phyloP scores from a whole-genome alignment of 2,797 vertebrate genomes.

The Erpetoichthys calabaricus region DNA sequence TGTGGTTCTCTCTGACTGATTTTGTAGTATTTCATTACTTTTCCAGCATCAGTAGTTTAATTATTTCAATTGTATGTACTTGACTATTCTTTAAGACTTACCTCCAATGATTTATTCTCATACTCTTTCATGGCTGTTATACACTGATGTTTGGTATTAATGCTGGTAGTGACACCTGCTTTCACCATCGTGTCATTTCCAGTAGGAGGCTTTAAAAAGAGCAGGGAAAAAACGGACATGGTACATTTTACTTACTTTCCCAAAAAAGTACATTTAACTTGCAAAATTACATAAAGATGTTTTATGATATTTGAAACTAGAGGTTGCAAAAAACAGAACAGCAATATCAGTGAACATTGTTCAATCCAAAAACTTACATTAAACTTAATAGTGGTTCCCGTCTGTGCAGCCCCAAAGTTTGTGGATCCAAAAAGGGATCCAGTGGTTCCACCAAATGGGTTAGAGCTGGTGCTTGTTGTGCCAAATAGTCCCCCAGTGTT shows the following conservation, averaged over 20 bases:
- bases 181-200: slow-evolving; percentile 94
- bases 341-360: not conserved
- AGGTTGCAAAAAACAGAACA: not conserved
- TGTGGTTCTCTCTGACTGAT: no score
- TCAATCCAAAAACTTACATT: slow-evolving; percentile 54
- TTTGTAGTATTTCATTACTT: no score
- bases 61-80: no score
- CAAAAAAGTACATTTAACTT: slow-evolving; percentile 13
- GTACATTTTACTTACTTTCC: slow-evolving; percentile 8
- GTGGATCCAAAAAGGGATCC: slow-evolving; percentile 73
- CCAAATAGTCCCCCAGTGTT: slow-evolving; percentile 82
- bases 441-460: slow-evolving; percentile 75
- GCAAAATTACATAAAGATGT: not conserved
- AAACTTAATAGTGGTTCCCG: slow-evolving; percentile 83
- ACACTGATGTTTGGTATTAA: slow-evolving; percentile 94
- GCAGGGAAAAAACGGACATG: not conserved
- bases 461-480: slow-evolving; percentile 72
- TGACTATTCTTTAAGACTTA: slow-evolving; percentile 27
- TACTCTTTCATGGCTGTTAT: slow-evolving; percentile 98
- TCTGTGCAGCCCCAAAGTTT: slow-evolving; percentile 64
- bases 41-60: no score
- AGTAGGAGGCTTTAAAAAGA: slow-evolving; percentile 62
- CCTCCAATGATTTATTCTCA: slow-evolving; percentile 91
- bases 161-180: slow-evolving; percentile 83
- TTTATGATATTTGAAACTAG: not conserved